Conservation (phyloP, 1,140 invertebrate species). For the Condylostylus longicornis region DNA sequence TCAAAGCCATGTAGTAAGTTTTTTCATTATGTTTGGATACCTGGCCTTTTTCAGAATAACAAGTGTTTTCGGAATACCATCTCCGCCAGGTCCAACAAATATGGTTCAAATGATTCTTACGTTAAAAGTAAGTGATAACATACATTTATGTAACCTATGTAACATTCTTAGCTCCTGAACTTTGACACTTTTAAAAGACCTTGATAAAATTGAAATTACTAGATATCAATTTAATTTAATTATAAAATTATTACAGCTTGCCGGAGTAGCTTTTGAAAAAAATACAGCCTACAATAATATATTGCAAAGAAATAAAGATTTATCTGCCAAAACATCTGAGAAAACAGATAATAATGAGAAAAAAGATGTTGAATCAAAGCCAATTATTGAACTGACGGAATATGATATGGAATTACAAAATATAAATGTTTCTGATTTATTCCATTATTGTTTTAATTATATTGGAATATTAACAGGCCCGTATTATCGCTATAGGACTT, state of each 20-base stretch:
- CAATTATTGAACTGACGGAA: conserved; percentile 30
- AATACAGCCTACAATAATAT: conserved; percentile 47
- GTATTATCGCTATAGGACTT: conserved; percentile 76
- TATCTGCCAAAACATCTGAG: too few species aligned
- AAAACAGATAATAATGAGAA: too few species aligned
- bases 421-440: conserved; percentile 48
- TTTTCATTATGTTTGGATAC: conserved; percentile 72
- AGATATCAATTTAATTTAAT: too few species aligned
- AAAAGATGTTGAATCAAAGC: conserved; percentile 13
- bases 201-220: neutral
- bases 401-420: conserved; percentile 30
- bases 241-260: conserved; percentile 35
- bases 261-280: conserved; percentile 78
- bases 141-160: neutral
- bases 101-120: conserved; percentile 86
- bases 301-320: conserved; percentile 6
- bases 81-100: conserved; percentile 66
- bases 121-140: conserved; percentile 43
- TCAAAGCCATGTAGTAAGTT: conserved; percentile 58
- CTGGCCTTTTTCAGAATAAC: conserved; percentile 69
- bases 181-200: neutral
- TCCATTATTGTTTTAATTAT: conserved; percentile 75
- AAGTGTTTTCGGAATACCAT: conserved; percentile 57
- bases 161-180: too few species aligned
- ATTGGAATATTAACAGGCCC: conserved; percentile 78